Conservation (phyloP, 1,140 invertebrate genomes). For the Drosophila willistoni region DNA sequence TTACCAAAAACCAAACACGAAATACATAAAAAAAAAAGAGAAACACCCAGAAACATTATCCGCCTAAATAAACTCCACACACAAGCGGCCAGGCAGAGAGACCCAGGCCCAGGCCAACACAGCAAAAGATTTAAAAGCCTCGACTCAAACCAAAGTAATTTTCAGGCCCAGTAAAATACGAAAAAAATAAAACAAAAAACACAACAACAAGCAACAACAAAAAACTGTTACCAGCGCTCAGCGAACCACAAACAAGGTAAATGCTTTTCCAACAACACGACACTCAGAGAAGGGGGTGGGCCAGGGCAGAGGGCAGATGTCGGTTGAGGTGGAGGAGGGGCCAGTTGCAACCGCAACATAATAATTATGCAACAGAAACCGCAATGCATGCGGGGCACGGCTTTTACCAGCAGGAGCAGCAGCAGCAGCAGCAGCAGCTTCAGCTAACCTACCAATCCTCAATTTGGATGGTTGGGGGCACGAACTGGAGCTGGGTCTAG, state of each 20-base stretch:
- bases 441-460: conserved; percentile 1
- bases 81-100: conserved; percentile 2
- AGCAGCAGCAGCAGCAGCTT: neutral
- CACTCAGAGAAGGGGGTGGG: conserved; percentile 33
- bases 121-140: conserved; percentile 57
- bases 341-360: conserved; percentile 70
- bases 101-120: too few relatives aligned
- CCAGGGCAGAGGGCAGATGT: neutral
- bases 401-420: conserved; percentile 4
- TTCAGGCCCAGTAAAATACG: conserved; percentile 43
- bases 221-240: conserved; percentile 69
- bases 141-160: conserved; percentile 66
- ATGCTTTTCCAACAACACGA: conserved; percentile 71
- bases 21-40: conserved; percentile 25
- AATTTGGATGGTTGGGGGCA: neutral
- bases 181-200: neutral
- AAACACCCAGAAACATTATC: conserved; percentile 37
- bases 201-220: conserved; percentile 10
- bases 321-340: conserved; percentile 12
- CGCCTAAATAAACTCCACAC: conserved; percentile 62
- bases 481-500: neutral
- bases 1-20: neutral
- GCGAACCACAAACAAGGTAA: conserved; percentile 77
- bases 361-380: conserved; percentile 81
- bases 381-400: conserved; percentile 72